phyloP scores from a whole-genome alignment of 1,140 invertebrate species.

The Caenorhabditis elegans region WBcel235 BX284602.5:5943001-5943500 shows the following conservation, averaged over 20 bases:
- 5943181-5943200: no score
- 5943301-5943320: background rate
- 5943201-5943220: no score
- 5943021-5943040: background rate
- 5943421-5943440: background rate
- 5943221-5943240: no score
- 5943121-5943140: no score
- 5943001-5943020: background rate
- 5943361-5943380: background rate
- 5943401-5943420: background rate
- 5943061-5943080: no score
- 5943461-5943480: background rate
- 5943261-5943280: background rate
- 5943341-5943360: background rate
- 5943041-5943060: background rate
- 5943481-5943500: background rate
- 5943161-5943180: no score
- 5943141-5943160: no score
- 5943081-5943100: no score
- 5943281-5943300: background rate
- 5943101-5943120: no score
- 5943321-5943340: background rate
- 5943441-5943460: background rate
- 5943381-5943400: no score
- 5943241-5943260: background rate